Percentiles rank a stretch among this genome's conserved stretches.
These are phyloP conservation scores for Halcyon smyrnensis DNA, from an alignment of 2,797 vertebrate species.

Conservation along the genomic window DNA sequence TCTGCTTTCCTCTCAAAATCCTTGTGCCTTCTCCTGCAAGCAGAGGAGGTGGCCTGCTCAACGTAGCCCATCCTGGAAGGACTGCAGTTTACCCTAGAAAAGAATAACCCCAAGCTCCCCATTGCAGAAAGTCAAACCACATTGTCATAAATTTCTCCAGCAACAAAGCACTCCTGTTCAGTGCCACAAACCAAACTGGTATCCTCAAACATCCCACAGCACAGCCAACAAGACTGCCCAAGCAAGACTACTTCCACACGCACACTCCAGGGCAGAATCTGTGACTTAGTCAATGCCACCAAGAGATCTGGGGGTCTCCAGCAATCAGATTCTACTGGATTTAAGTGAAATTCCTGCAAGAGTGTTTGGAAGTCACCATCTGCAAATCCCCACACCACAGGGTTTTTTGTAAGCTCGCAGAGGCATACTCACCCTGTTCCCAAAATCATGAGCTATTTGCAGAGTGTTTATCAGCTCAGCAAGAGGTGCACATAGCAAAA, in stretches of 20 bases:
- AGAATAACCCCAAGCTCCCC: rapidly evolving
- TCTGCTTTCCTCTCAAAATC: background rate
- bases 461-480: background rate
- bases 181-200: background rate
- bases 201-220: background rate
- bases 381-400: rapidly evolving
- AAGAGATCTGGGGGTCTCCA: background rate
- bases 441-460: background rate
- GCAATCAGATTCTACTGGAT: background rate
- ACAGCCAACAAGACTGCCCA: rapidly evolving
- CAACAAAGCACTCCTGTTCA: background rate
- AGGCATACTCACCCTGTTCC: background rate
- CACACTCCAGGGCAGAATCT: rapidly evolving
- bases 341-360: background rate
- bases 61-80: rapidly evolving
- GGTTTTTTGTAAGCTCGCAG: background rate
- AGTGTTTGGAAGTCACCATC: background rate
- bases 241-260: background rate
- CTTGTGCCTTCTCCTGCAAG: rapidly evolving
- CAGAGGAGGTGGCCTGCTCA: background rate
- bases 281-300: rapidly evolving
- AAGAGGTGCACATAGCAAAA: background rate
- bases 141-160: background rate
- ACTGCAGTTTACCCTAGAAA: background rate
- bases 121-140: background rate